Base-by-base conservation (phyloP, 2,797 vertebrate genomes). In the Tamandua tetradactyla region DNA sequence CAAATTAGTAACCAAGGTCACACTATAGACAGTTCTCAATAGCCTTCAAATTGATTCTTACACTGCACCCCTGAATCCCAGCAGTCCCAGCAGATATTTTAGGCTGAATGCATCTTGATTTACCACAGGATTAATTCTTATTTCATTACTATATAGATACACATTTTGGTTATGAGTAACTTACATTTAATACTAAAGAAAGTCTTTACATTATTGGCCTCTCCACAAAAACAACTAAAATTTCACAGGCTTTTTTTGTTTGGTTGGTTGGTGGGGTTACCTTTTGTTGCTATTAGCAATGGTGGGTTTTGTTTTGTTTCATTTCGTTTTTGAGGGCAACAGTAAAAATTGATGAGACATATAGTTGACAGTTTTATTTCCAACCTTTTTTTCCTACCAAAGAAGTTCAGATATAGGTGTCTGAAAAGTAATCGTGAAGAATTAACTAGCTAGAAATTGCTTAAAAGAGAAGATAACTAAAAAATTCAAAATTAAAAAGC, bases 321-420 rank as follows among this genome's bases (percentile, higher is more conserved):
- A 93, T 59, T 96, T 91, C 76, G 30, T 64, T 93, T 96, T 94
- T 85, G 90, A 93, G 75, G 85, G 72, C 82, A 91, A 88, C 52
- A 75, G 68, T 32, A 82, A 37, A 9, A 85, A 87, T 59, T 69
- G 52, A 80, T 12, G 32, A 42, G 49, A 84, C 22, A 61, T 23
- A 55, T 6, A 23, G 42, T 4, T 89, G 52, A 82, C 30, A 7
- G 23, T 55, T 55, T 55, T 55, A 22, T 55, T n/a, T 55, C 20
- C 22, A 20, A 2, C 25, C 17, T 74, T 10, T 32, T 8, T 47
- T 6, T 27, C 13, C 57, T 71, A 89, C 20, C 78, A 93, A 87
- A 85, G 71, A 86, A 2, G 27, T n/a, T 85, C 61, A 72, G 30
- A 84, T 32, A 79, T 59, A 93, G 55, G 68, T 23, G 13, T 89